phyloP scores from a whole-genome alignment of 2,113 vertebrate genomes.

The Albula goreensis region DNA sequence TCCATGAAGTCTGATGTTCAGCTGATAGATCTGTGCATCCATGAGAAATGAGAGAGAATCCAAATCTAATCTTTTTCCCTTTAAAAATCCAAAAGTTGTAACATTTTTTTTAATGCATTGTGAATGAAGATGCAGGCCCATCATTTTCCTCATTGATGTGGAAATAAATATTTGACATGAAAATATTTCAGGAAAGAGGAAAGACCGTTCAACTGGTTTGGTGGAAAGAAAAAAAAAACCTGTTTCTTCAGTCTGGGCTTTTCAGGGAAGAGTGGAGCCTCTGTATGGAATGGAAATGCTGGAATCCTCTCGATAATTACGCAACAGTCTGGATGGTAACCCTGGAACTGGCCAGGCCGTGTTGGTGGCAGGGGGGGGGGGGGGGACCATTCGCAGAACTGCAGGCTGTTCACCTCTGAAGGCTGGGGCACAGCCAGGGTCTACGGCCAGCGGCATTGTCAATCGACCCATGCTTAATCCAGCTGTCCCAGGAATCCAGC shows the following conservation, averaged over 20 bases:
- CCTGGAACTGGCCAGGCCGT: not conserved
- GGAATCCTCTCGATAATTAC: slow-evolving; percentile 12
- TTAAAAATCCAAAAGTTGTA: not conserved
- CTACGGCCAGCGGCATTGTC: not conserved
- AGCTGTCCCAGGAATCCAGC: not conserved
- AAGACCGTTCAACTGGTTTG: no score
- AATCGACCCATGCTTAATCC: not conserved
- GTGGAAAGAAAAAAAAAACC: not conserved
- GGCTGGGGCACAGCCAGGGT: not conserved
- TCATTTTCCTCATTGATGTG: not conserved
- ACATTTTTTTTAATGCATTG: not conserved
- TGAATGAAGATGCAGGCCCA: not conserved
- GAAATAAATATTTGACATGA: not conserved
- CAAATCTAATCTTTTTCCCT: no score
- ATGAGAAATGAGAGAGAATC: no score
- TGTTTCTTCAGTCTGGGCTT: not conserved
- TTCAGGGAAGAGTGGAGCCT: slow-evolving; percentile 25
- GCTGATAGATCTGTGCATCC: no score
- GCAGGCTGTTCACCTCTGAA: slow-evolving; percentile 12
- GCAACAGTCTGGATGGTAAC: slow-evolving; percentile 13
- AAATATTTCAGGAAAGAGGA: not conserved
- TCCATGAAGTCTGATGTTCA: no score
- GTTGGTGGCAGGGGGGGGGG: not conserved
- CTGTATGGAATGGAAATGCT: not conserved
- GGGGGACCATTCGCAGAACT: slow-evolving; percentile 13